Conservation (phyloP, 1,140 invertebrate genomes). For the Acromyrmex charruanus region DNA sequence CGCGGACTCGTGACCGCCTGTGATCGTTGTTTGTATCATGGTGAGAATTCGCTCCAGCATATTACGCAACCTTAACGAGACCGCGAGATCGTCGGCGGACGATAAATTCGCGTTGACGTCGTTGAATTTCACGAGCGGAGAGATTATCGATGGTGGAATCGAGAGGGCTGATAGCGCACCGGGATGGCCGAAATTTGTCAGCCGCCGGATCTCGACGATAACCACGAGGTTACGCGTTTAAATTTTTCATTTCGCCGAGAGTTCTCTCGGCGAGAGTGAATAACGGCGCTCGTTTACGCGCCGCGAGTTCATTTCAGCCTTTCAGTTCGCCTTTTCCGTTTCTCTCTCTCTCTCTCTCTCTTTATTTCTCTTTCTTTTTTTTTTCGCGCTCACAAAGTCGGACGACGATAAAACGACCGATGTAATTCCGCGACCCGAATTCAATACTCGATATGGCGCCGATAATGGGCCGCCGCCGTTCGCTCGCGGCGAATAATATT, state of each 20-base stretch:
- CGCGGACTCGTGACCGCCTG: not conserved
- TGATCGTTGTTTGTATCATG: not conserved
- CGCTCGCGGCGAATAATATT: constrained; percentile 54
- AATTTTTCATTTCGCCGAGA: constrained; percentile 60
- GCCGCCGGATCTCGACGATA: constrained; percentile 57
- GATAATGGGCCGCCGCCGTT: constrained; percentile 42
- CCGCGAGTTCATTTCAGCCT: constrained; percentile 40
- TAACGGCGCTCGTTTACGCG: constrained; percentile 46
- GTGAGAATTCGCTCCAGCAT: not conserved
- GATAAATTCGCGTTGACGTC: constrained; percentile 61
- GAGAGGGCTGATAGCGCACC: constrained; percentile 52
- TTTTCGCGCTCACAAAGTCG: constrained; percentile 34
- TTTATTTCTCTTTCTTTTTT: not conserved
- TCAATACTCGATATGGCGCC: constrained; percentile 55
- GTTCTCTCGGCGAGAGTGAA: constrained; percentile 41
- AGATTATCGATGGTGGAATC: constrained; percentile 60
- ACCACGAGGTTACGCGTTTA: constrained; percentile 46
- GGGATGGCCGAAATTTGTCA: constrained; percentile 63
- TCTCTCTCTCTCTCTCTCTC: constrained; percentile 3
- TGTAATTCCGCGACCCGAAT: constrained; percentile 54
- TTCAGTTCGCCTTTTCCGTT: constrained; percentile 2
- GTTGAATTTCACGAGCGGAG: constrained; percentile 59
- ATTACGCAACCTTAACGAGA: constrained; percentile 33
- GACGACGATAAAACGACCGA: constrained; percentile 48
- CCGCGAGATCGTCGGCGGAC: constrained; percentile 53